These are phyloP conservation scores for Hemibagrus wyckioides DNA, from an alignment of 2,113 vertebrate genomes.

Conservation along the genomic window DNA sequence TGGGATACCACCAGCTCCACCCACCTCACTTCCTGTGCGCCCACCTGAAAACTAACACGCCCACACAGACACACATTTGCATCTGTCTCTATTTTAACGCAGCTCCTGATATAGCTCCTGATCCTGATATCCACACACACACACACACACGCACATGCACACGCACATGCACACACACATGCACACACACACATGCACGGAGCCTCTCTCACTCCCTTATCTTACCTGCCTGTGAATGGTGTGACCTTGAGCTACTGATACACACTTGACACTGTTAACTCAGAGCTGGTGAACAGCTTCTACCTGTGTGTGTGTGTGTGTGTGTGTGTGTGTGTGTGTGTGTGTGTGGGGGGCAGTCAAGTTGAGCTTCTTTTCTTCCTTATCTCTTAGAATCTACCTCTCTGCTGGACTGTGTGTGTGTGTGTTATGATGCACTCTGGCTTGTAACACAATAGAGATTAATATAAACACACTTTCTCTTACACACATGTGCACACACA, in stretches of 20 bases:
- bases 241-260: constrained; percentile 36
- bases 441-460: background rate
- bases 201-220: background rate
- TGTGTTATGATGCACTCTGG: constrained; percentile 22
- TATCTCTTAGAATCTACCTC: constrained; percentile 74
- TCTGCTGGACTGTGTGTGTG: constrained; percentile 49
- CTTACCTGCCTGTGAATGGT: background rate
- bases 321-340: constrained; percentile 14
- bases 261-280: constrained; percentile 34
- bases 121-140: constrained; percentile 32
- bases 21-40: constrained; percentile 70
- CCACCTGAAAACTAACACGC: constrained; percentile 58
- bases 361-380: constrained; percentile 51
- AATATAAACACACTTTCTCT: background rate
- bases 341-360: constrained; percentile 1
- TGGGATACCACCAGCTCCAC: constrained; percentile 77
- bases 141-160: constrained; percentile 20
- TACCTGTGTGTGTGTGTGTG: background rate
- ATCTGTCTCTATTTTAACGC: background rate
- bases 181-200: constrained; percentile 12
- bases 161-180: constrained; percentile 24
- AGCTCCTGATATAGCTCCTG: background rate
- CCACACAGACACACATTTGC: constrained; percentile 15
- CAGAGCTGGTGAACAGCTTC: constrained; percentile 27
- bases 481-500: background rate